A percentile compares a stretch with the other conserved stretches of the same genome.
Conservation (phyloP, 2,113 vertebrate species). For the Calidris pygmaea region DNA sequence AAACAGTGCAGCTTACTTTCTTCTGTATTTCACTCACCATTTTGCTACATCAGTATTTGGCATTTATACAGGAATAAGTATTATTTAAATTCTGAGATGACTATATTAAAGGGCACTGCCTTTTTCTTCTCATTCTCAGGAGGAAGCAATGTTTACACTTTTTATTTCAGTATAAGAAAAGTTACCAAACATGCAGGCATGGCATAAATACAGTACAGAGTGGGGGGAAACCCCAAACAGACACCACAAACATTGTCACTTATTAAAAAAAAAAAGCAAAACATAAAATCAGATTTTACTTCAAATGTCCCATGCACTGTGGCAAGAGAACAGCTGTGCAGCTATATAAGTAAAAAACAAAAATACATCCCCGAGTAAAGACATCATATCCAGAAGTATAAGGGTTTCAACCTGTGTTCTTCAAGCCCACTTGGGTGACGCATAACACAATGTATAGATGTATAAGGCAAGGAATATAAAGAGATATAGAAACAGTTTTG, state of each 20-base stretch:
- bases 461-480: neutral
- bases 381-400: neutral
- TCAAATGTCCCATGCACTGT: neutral
- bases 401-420: neutral
- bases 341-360: neutral
- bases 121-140: neutral
- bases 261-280: neutral
- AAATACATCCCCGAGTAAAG: neutral
- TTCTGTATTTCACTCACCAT: neutral
- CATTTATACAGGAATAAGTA: neutral
- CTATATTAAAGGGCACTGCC: neutral
- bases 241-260: neutral
- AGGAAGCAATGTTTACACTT: neutral
- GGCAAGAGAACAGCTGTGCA: neutral
- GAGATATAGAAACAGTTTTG: neutral
- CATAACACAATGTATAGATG: fast-evolving
- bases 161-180: neutral
- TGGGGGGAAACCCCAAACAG: neutral
- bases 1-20: neutral
- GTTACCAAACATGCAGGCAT: neutral
- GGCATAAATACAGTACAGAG: neutral
- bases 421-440: neutral
- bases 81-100: neutral
- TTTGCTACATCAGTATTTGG: neutral
- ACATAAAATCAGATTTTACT: neutral